A percentile compares a stretch with the other conserved stretches of the same genome.
These are phyloP conservation scores for Limulus polyphemus DNA, from an alignment of 2,888 invertebrate species.

Conservation along the genomic window DNA sequence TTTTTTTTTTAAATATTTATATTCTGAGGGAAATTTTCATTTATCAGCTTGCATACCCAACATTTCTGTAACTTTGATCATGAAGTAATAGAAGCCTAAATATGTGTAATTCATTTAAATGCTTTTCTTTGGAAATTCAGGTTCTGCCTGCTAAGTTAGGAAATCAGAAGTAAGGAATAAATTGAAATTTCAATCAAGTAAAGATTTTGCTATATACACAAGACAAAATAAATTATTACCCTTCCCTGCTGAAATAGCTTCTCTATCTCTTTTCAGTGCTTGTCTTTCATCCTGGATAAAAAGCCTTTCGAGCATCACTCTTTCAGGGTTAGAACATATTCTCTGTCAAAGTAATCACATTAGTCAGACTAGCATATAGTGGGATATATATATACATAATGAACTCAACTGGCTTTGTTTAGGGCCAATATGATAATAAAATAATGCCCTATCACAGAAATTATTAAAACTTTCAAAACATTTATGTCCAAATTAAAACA, in stretches of 20 bases:
- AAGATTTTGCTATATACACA: not conserved
- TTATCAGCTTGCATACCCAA: not conserved
- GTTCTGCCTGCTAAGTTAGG: not conserved
- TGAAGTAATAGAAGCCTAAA: not conserved
- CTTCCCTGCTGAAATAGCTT: conserved; percentile 32
- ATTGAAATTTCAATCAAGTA: not conserved
- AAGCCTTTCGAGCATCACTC: conserved; percentile 61
- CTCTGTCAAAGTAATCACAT: conserved; percentile 43
- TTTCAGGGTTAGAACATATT: conserved; percentile 57
- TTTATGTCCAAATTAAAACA: no score
- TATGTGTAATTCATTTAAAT: not conserved
- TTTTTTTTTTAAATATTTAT: no score
- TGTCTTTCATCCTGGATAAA: conserved; percentile 58
- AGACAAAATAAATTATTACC: conserved; percentile 24
- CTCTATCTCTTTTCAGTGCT: conserved; percentile 41
- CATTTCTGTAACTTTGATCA: not conserved
- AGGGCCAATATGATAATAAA: not conserved
- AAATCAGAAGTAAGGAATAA: not conserved
- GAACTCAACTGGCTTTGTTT: not conserved
- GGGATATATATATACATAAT: conserved; percentile 45
- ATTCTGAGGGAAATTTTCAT: not conserved
- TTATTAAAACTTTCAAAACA: no score
- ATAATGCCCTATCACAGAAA: no score
- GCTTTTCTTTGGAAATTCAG: not conserved
- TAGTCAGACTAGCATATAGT: conserved; percentile 33